These are phyloP conservation scores for Heteromormyrus szaboi DNA, from an alignment of 2,797 vertebrate species.

Conservation along the genomic window DNA sequence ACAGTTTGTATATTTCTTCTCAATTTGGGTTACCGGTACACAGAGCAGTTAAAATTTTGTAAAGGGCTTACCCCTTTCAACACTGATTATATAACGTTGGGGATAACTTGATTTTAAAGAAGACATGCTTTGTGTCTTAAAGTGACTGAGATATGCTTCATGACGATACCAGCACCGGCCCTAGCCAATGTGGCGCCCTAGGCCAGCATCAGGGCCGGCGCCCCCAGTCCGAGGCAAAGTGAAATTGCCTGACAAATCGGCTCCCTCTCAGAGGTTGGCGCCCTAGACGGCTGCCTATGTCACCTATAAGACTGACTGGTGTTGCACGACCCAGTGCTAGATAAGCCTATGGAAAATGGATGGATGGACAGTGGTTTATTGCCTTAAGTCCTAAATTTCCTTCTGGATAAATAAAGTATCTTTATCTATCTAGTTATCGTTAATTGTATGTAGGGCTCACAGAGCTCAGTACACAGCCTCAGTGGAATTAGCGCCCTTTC, in stretches of 20 bases:
- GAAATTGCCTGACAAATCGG: not conserved
- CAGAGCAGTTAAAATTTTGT: not conserved
- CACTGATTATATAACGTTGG: not conserved
- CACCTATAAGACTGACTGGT: not conserved
- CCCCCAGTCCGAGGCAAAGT: not conserved
- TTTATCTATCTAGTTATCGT: not conserved
- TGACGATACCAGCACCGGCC: not conserved
- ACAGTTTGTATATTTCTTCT: not conserved
- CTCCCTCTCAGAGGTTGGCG: not conserved
- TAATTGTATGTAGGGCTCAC: not conserved
- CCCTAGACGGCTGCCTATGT: not conserved
- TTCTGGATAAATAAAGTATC: too few species aligned
- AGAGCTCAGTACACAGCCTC: not conserved
- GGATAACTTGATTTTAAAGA: not conserved
- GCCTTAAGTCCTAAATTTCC: not conserved
- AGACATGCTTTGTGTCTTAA: not conserved
- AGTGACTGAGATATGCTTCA: not conserved
- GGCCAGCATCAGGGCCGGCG: not conserved
- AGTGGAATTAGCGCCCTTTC: not conserved
- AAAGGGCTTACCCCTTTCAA: not conserved
- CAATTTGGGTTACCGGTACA: not conserved
- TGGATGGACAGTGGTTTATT: not conserved
- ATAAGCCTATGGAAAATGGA: not conserved
- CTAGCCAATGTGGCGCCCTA: not conserved
- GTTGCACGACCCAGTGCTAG: not conserved